A percentile compares a stretch with the other conserved stretches of the same genome.
Evolutionary conservation across 64 coral and sea anemone species (phyloP).

Genomic region (Montipora foliosa): DNA sequence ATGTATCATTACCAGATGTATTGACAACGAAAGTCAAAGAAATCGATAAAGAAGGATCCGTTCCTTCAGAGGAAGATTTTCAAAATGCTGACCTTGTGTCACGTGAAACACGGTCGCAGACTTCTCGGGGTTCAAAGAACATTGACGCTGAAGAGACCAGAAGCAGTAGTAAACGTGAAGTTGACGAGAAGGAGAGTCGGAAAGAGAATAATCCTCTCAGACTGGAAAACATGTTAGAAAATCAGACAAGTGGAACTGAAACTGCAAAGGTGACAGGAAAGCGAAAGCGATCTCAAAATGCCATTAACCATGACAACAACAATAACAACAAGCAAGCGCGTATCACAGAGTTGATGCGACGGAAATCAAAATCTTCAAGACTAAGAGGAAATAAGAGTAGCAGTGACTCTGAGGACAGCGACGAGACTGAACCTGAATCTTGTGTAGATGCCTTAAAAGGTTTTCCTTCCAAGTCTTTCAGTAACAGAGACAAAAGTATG

Average conservation of each 20-base stretch:
- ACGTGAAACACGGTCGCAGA: neutral
- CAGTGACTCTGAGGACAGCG: slow-evolving; percentile 30
- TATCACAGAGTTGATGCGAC: slow-evolving; percentile 30
- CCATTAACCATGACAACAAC: neutral
- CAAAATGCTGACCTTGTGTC: neutral
- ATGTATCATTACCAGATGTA: slow-evolving; percentile 5
- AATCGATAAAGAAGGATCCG: neutral
- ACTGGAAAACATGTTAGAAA: slow-evolving; percentile 11
- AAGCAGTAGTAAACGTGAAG: slow-evolving; percentile 14
- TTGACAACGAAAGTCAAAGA: neutral
- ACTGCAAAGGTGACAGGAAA: neutral
- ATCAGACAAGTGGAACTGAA: neutral
- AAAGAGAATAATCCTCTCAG: slow-evolving; percentile 51
- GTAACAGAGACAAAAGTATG: neutral
- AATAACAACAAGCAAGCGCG: slow-evolving; percentile 3
- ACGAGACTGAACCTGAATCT: slow-evolving; percentile 21
- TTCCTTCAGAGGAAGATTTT: neutral
- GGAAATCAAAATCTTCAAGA: neutral
- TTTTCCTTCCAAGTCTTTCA: slow-evolving; percentile 43
- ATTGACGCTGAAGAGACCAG: neutral
- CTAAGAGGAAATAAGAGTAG: neutral
- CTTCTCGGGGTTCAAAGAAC: neutral
- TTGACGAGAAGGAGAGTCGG: slow-evolving; percentile 34
- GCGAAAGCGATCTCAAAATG: slow-evolving; percentile 35
- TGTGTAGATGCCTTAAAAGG: slow-evolving; percentile 30